Evolutionary conservation across 2,113 vertebrate genomes (phyloP).

Genomic region (Seriola aureovittata): DNA sequence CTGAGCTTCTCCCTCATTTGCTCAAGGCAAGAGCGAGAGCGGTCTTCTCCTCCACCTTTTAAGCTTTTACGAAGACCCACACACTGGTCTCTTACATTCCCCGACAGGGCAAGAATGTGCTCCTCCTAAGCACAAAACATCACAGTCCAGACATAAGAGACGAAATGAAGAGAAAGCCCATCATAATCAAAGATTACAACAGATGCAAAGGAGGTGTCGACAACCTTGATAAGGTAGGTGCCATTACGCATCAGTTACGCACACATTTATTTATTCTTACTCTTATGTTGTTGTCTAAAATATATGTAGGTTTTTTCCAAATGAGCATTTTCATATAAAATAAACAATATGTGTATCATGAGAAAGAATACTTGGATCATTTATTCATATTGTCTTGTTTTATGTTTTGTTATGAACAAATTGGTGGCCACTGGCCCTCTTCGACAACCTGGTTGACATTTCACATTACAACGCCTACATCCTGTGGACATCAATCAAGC

Average conservation of each 20-base stretch:
- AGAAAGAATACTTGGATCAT: too few species aligned
- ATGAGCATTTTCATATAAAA: too few species aligned
- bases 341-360: too few species aligned
- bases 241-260: background rate
- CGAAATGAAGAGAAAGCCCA: background rate
- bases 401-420: too few species aligned
- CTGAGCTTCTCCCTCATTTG: background rate
- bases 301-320: too few species aligned
- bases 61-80: background rate
- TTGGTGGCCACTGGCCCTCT: too few species aligned
- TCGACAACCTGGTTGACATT: too few species aligned
- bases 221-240: background rate
- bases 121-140: conserved; percentile 4
- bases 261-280: background rate
- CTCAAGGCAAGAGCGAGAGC: background rate
- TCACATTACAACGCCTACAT: too few species aligned
- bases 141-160: background rate
- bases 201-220: conserved; percentile 16
- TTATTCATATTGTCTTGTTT: too few species aligned
- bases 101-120: background rate
- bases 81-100: background rate
- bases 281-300: too few species aligned
- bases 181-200: conserved; percentile 8
- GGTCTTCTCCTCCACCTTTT: background rate
- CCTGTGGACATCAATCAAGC: too few species aligned